phyloP scores from a whole-genome alignment of 2,888 invertebrate species.

The Eupithecia tripunctaria region DNA sequence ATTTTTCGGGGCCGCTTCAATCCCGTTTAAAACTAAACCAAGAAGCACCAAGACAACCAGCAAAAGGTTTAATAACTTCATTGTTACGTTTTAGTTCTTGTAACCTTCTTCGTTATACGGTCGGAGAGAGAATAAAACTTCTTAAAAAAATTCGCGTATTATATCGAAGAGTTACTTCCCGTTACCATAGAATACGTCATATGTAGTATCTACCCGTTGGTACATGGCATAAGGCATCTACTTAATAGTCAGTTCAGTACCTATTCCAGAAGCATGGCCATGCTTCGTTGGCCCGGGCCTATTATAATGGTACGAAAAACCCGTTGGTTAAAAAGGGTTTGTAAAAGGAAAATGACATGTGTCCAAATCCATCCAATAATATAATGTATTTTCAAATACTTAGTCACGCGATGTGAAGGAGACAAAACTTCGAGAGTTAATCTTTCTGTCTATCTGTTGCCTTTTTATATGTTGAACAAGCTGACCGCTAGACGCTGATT shows the following conservation, averaged over 20 bases:
- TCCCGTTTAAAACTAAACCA: constrained; percentile 18
- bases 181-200: neutral
- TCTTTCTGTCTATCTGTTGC: no score
- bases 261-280: neutral
- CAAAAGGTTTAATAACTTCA: constrained; percentile 35
- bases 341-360: neutral
- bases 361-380: neutral
- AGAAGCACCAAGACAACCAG: constrained; percentile 34
- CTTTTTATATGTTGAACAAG: no score
- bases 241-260: neutral
- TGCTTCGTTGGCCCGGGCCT: no score
- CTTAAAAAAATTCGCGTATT: neutral
- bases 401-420: no score
- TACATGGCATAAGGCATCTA: neutral
- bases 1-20: constrained; percentile 42
- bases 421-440: no score
- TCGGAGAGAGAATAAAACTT: neutral
- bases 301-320: constrained; percentile 15
- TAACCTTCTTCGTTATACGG: neutral
- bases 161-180: constrained; percentile 7
- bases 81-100: constrained; percentile 8
- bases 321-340: neutral
- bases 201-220: neutral
- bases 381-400: no score
- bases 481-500: no score